Conservation (phyloP, 2,113 vertebrate genomes). For the Collichthys lucidus region DNA sequence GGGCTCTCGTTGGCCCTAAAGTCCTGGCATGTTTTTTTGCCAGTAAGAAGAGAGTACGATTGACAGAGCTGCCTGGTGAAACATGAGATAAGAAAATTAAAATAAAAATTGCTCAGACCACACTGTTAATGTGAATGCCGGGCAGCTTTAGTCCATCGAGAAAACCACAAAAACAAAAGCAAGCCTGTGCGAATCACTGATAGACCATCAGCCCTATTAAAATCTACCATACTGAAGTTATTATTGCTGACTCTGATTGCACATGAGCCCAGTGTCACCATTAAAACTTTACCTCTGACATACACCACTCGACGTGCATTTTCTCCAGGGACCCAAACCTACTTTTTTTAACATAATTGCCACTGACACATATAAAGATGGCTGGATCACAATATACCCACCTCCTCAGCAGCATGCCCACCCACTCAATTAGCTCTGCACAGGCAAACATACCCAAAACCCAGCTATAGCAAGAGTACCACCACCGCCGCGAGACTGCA, state of each 20-base stretch:
- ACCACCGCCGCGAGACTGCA: neutral
- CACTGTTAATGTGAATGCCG: conserved; percentile 57
- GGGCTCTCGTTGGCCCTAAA: conserved; percentile 39
- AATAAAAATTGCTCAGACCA: conserved; percentile 61
- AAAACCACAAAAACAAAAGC: conserved; percentile 41
- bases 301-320: conserved; percentile 8
- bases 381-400: conserved; percentile 67
- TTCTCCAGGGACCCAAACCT: conserved; percentile 44
- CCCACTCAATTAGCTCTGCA: conserved; percentile 57
- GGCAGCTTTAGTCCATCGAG: conserved; percentile 43
- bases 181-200: conserved; percentile 36
- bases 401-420: conserved; percentile 56
- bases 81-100: conserved; percentile 67
- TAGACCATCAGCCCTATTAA: conserved; percentile 38
- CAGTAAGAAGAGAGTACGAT: conserved; percentile 47
- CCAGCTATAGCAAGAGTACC: conserved; percentile 1
- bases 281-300: conserved; percentile 37
- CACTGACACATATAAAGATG: conserved; percentile 71
- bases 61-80: conserved; percentile 57
- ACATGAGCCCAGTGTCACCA: conserved; percentile 32
- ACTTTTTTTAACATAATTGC: conserved; percentile 74
- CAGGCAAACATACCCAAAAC: conserved; percentile 17
- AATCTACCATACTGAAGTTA: conserved; percentile 44
- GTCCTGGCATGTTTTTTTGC: conserved; percentile 56
- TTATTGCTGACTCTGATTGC: conserved; percentile 48